Evolutionary conservation across 2,888 invertebrate species (phyloP).

Genomic region (Alviniconcha strummeri): DNA sequence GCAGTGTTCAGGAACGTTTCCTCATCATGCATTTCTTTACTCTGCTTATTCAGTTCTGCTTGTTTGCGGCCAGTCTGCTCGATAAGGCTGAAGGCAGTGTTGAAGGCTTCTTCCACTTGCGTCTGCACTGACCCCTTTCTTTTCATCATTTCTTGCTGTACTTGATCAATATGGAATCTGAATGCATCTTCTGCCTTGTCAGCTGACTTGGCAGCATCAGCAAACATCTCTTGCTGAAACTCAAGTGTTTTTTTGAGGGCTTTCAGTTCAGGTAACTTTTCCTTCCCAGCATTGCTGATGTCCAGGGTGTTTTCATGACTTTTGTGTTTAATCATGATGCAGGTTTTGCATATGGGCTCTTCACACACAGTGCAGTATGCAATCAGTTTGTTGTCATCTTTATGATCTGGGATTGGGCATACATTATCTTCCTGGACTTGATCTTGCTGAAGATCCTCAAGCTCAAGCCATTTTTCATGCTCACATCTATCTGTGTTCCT

Average conservation of each 20-base stretch:
- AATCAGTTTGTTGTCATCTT: constrained; percentile 14
- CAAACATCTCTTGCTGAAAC: constrained; percentile 17
- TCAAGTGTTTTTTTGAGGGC: background rate
- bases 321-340: constrained; percentile 27
- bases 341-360: constrained; percentile 17
- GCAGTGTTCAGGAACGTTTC: constrained; percentile 7
- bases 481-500: constrained; percentile 26
- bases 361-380: constrained; percentile 26
- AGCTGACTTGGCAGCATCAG: constrained; percentile 5
- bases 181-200: constrained; percentile 10
- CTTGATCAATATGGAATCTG: background rate
- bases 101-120: constrained; percentile 25
- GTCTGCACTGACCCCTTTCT: constrained; percentile 27
- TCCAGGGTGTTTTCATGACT: background rate
- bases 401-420: constrained; percentile 21
- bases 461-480: constrained; percentile 8
- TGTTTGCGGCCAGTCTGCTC: constrained; percentile 24
- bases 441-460: constrained; percentile 13
- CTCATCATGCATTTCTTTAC: constrained; percentile 23
- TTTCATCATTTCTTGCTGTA: constrained; percentile 20
- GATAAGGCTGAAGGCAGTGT: background rate
- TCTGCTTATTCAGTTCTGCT: constrained; percentile 25
- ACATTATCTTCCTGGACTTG: background rate
- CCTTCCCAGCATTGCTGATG: background rate
- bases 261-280: background rate